Evolutionary conservation across 2,888 invertebrate genomes (phyloP).

Genomic region (Tetropium fuscum): DNA sequence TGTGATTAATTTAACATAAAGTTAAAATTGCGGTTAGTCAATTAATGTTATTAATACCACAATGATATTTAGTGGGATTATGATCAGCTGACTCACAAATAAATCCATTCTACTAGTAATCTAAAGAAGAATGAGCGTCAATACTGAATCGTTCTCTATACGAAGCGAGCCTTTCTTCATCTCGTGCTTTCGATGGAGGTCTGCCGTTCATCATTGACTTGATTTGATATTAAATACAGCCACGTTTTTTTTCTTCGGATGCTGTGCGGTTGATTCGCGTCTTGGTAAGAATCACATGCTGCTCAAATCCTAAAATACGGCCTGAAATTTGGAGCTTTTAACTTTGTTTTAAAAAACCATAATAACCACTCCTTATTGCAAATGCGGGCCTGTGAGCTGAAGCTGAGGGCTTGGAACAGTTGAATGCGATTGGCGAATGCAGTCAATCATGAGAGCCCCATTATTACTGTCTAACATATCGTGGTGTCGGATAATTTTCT

Average conservation of each 20-base stretch:
- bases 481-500: conserved; percentile 41
- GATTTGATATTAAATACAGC: conserved; percentile 24
- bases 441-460: conserved; percentile 57
- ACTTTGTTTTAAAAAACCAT: conserved; percentile 52
- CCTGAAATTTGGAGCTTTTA: conserved; percentile 52
- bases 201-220: neutral
- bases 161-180: no score
- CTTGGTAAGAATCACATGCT: conserved; percentile 47
- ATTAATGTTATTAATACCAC: no score
- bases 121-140: no score
- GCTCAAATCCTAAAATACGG: conserved; percentile 47
- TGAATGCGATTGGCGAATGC: conserved; percentile 52
- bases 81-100: no score
- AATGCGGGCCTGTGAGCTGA: conserved; percentile 52
- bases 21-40: no score
- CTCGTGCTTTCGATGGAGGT: neutral
- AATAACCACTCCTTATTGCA: conserved; percentile 59
- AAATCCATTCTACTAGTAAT: no score
- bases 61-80: no score
- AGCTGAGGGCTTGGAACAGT: conserved; percentile 41
- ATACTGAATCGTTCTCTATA: no score
- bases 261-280: conserved; percentile 37
- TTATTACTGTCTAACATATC: conserved; percentile 51
- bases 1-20: no score
- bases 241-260: conserved; percentile 23